Evolutionary conservation across 2,888 invertebrate genomes (phyloP).

Genomic region (Strigamia transsilvanica): DNA sequence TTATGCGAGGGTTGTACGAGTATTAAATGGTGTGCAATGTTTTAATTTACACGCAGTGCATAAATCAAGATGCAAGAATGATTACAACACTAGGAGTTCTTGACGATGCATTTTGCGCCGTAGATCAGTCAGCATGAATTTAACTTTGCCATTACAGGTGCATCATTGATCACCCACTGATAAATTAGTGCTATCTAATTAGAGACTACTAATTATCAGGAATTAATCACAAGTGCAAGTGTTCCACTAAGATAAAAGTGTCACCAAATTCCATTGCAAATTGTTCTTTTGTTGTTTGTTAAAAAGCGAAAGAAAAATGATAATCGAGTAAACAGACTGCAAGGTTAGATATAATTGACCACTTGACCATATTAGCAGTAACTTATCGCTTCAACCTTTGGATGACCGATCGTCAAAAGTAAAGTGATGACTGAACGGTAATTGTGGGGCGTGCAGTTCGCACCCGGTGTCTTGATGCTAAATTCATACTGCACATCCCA

Average conservation of each 20-base stretch:
- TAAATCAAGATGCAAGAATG: slow-evolving; percentile 27
- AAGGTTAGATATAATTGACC: too few relatives aligned
- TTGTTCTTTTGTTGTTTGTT: background rate
- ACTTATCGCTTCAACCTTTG: too few relatives aligned
- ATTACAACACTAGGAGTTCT: slow-evolving; percentile 15
- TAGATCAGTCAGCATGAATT: slow-evolving; percentile 40
- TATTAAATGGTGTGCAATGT: slow-evolving; percentile 29
- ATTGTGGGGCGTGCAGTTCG: too few relatives aligned
- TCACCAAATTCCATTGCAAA: background rate
- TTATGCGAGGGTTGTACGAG: background rate
- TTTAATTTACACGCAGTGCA: slow-evolving; percentile 16
- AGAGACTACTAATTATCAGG: slow-evolving; percentile 9
- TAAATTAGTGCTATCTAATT: slow-evolving; percentile 32
- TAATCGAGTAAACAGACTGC: background rate
- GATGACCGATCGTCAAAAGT: too few relatives aligned
- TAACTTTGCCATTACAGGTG: slow-evolving; percentile 13
- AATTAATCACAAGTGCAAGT: slow-evolving; percentile 25
- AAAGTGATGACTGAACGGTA: too few relatives aligned
- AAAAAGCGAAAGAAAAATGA: background rate
- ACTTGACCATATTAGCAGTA: too few relatives aligned
- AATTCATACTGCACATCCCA: too few relatives aligned
- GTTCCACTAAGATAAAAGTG: background rate
- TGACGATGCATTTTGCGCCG: slow-evolving; percentile 33
- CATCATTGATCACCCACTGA: slow-evolving; percentile 36
- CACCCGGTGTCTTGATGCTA: too few relatives aligned